Base-by-base conservation (phyloP, 2,888 invertebrate genomes). In the Sinodicranocentrus sp. region DNA sequence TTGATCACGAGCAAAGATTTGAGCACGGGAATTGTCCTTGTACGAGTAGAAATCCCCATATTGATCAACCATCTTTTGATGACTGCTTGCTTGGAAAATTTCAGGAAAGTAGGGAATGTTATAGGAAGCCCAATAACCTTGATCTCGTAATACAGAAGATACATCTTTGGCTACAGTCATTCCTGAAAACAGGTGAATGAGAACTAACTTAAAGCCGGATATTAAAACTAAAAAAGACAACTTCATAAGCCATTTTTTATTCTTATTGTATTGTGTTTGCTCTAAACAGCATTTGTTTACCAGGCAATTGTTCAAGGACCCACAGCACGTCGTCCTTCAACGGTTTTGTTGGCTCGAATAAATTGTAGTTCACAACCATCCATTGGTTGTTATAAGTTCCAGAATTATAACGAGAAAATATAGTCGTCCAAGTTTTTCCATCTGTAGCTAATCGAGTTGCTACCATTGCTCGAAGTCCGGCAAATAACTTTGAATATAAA, bases 371-470 rank as follows among this genome's bases (percentile, higher is more conserved):
- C 0, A 96, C 92, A 3, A 95, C 92, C 88, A 96, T 93, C 97
- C 97, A 98, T 90, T 97, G 96, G 89, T 96, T 96, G 90, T 95
- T 95, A 82, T 95, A 95, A 57, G 96, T 96, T 17, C 94, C 95
- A 39, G 95, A 95, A 91, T 96, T 95, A 90, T 93, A 94, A 0
- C 91, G 91, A 0, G 93, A 92, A 89, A 97, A 93, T 0, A 93
- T 91, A 54, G 93, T 92, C 0, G 94, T 93, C 97, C 97, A 98
- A 2, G 93, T 92, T 77, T 92, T 92, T 0, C 95, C 95, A 89
- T 93, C 93, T 6, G 91, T 91, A 0, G 97, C 94, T 70, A 98
- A 91, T 85, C 95, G 94, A 91, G 96, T 97, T 8, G 97, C 95
- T 0, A 96, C 94, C 92, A 96, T 93, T 15, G 95, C 93, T 1